A percentile compares a stretch with the other conserved stretches of the same genome.
Evolutionary conservation across 2,888 invertebrate genomes (phyloP).

Genomic region (Melanchra persicariae): DNA sequence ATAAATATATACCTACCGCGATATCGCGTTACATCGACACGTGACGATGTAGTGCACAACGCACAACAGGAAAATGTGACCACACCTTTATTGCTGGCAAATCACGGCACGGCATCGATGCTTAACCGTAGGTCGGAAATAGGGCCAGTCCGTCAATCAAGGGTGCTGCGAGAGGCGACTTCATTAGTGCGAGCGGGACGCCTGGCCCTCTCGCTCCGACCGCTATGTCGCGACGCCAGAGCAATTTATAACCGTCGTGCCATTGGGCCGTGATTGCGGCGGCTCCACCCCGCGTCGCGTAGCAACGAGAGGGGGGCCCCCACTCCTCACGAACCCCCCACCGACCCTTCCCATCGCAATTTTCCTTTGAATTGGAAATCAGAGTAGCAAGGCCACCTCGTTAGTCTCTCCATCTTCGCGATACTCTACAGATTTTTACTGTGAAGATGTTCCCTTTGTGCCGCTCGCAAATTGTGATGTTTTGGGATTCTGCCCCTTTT

Average conservation of each 20-base stretch:
- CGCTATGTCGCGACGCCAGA: conserved; percentile 87
- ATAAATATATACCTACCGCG: conserved; percentile 9
- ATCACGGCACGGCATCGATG: conserved; percentile 85
- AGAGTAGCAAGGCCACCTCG: conserved; percentile 88
- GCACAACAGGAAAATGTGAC: conserved; percentile 65
- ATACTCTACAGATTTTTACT: conserved; percentile 89
- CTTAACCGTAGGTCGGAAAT: conserved; percentile 84
- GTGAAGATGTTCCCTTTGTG: conserved; percentile 84
- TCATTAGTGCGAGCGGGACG: conserved; percentile 87
- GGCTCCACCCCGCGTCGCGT: conserved; percentile 92
- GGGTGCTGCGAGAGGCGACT: conserved; percentile 86
- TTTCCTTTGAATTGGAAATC: conserved; percentile 92
- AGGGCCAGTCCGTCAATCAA: conserved; percentile 89
- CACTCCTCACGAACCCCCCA: conserved; percentile 72
- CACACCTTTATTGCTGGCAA: conserved; percentile 79
- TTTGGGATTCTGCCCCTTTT: conserved; percentile 71
- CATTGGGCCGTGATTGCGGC: conserved; percentile 91
- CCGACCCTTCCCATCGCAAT: conserved; percentile 87
- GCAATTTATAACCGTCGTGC: conserved; percentile 91
- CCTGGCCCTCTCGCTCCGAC: conserved; percentile 78
- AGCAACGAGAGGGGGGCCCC: conserved; percentile 88
- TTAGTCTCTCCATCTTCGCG: conserved; percentile 88
- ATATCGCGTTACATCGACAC: conserved; percentile 17
- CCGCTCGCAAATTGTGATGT: conserved; percentile 79
- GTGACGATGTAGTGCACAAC: conserved; percentile 41